Base-by-base conservation (phyloP, 2,888 invertebrate species). In the Brachyopa scutellaris region DNA sequence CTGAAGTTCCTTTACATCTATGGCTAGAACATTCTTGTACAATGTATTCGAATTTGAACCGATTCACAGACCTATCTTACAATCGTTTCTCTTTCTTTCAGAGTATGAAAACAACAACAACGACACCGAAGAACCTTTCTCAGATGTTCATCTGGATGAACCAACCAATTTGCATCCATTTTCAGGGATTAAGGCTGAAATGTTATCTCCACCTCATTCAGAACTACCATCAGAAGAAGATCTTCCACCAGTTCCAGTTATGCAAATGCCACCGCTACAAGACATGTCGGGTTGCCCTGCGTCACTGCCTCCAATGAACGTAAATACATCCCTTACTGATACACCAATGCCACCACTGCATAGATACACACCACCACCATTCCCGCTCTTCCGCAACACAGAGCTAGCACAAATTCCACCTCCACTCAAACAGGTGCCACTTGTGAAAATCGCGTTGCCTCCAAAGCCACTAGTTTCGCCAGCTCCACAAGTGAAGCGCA, bases 101-200 rank as follows among this genome's bases (percentile, higher is more conserved):
- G 82, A 82, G 17, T 82, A 82, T 40, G 64, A 82, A 55, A 76
- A 17, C 23, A 74, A 66, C 47, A 70, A 70, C 61, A 70, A 40
- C 29, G 11, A n/a, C n/a, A n/a, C 82, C 40, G 51, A 78, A 15
- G 67, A 55, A 6, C 13, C 59, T 66, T 73, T 49, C 17, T 42
- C 73, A 42, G 36, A 64, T 17, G 45, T 57, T 0, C 77, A 77
- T 9, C 59, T 53, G 6, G 77, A 84, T n/a, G 82, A 78, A 5
- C 67, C 86, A 1, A 85, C 86, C 2, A 86, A 86, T 19, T 86
- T 86, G 17, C 86, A 86, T 1, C 87, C 86, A 23, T 69, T 29
- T 8, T 8, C 59, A 8, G 66, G 49, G 1, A 17, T 82, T n/a
- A 82, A 82, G 42, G 13, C 70, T 8, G 82, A 82, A 47, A 17